These are phyloP conservation scores for Zaprionus gabonicus DNA, from an alignment of 1,140 invertebrate genomes.

Conservation along the genomic window DNA sequence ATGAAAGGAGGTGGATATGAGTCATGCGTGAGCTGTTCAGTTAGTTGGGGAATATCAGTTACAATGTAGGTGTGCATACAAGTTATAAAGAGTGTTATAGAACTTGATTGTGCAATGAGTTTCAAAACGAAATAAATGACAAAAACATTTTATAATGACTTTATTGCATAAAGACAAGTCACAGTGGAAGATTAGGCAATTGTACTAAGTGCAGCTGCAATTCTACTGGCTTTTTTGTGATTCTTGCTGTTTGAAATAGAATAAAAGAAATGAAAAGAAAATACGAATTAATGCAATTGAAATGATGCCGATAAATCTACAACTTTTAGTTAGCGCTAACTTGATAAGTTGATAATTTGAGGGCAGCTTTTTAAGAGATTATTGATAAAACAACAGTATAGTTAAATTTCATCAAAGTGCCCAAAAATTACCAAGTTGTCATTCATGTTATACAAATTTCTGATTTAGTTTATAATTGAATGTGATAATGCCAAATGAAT, in stretches of 20 bases:
- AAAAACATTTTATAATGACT: slow-evolving; percentile 6
- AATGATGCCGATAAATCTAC: slow-evolving; percentile 24
- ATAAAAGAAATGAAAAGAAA: slow-evolving; percentile 47
- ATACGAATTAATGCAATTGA: slow-evolving; percentile 34
- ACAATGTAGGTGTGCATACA: not conserved
- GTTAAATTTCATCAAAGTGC: not conserved
- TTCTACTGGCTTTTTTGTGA: slow-evolving; percentile 58
- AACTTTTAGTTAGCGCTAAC: not conserved
- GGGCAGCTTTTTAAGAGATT: not conserved
- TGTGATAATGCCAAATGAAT: not conserved
- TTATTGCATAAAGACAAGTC: slow-evolving; percentile 33
- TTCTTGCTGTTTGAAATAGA: slow-evolving; percentile 66
- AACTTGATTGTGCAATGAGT: slow-evolving; percentile 9
- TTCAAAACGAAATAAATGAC: not conserved
- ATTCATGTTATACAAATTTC: not conserved
- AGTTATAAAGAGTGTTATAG: slow-evolving; percentile 8
- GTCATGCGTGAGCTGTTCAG: slow-evolving; percentile 45
- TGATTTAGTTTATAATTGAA: not conserved
- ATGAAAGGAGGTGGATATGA: slow-evolving; percentile 66
- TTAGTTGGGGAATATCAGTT: slow-evolving; percentile 25
- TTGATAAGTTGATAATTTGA: not conserved
- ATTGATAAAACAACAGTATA: not conserved
- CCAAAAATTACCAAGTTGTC: not conserved
- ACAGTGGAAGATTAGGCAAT: slow-evolving; percentile 6
- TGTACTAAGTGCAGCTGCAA: slow-evolving; percentile 36